Base-by-base conservation (phyloP, 2,888 invertebrate genomes). In the Drosophila neonasuta region DNA sequence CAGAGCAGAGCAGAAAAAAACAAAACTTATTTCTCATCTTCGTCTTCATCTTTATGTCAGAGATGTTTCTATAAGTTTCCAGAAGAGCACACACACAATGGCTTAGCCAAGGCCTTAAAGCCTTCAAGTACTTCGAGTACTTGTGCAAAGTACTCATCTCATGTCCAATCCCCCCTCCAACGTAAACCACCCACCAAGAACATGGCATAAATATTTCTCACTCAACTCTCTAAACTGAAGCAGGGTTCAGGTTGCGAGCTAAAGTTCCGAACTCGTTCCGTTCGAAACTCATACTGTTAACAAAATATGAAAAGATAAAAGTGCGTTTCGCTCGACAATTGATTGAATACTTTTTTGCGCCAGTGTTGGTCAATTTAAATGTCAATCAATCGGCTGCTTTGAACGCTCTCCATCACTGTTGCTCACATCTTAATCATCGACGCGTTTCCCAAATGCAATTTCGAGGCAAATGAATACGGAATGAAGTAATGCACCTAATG, bases 251-350 rank as follows among this genome's bases (percentile, higher is more conserved):
- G 83, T 82, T 80, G 85, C 85, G 85, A 75, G 72, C 79, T 78
- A 67, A 65, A 80, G 80, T 80, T 81, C 80, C 85, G 85, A 84
- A 84, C 80, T 81, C 80, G 87, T 81, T 86, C 80, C 80, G 80
- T 81, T 81, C 80, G 80, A 81, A 81, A 81, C 80, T 86, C 52
- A 81, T 65, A 81, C 80, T 81, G 80, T 75, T 17, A 32, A 24
- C 24, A 24, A 24, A 46, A 57, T 32, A n/a, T n/a, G n/a, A n/a
- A 45, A 57, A 57, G 24, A 5, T 5, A 24, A 46, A 36, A 36
- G n/a, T 29, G 49, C 68, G 71, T 70, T 70, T 52, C 50, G 59
- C 55, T 60, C 68, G 74, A 62, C 84, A 75, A 63, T 76, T 81
- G 86, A 81, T 84, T 84, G 73, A 72, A 64, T 39, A 44, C 36